Base-by-base conservation (phyloP, 2,888 invertebrate species). In the Sinotaia quadrata region DNA sequence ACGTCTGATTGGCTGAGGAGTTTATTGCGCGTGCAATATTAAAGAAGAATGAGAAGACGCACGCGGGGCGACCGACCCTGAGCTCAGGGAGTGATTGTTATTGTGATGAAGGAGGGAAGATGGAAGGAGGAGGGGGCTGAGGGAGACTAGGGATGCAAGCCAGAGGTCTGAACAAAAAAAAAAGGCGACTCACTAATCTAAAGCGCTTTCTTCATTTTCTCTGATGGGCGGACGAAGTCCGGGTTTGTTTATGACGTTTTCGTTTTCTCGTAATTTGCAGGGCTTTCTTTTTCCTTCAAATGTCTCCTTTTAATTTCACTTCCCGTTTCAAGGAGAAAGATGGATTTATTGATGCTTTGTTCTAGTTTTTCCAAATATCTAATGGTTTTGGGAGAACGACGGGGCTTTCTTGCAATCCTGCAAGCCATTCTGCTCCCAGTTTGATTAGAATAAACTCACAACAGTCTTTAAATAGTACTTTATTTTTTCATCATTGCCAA, bases 11-110 rank as follows among this genome's bases (percentile, higher is more conserved):
- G 62, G 62, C 52, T 41, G 34, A 34, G 52, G 37, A 63, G 51
- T 63, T 63, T 63, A 63, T 63, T 49, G 62, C 36, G 62, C 62
- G 62, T 63, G 62, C 49, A 27, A 52, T 63, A 63, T 63, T 63
- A 49, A 63, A 51, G 54, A 47, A 63, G 37, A 41, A 52, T 51
- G 37, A 54, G 27, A 24, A 24, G 47, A 24, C 47, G 24, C 47
- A n/a, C 21, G 24, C 47, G 24, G 47, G 47, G 47, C 21, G 21
- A 24, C 21, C 47, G 24, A 47, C 47, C 24, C 47, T 21, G 18
- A 24, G 24, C 21, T 24, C 47, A 47, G 47, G 47, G n/a, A n/a
- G n/a, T 8, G 47, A 47, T n/a, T 18, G 47, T 8, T 8, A 7
- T 47, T n/a, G 47, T n/a, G 47, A 21, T n/a, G 47, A 47, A 18